A percentile compares a stretch with the other conserved stretches of the same genome.
Evolutionary conservation across 1,140 invertebrate species (phyloP).

Genomic region (Drosophila gunungcola): DNA sequence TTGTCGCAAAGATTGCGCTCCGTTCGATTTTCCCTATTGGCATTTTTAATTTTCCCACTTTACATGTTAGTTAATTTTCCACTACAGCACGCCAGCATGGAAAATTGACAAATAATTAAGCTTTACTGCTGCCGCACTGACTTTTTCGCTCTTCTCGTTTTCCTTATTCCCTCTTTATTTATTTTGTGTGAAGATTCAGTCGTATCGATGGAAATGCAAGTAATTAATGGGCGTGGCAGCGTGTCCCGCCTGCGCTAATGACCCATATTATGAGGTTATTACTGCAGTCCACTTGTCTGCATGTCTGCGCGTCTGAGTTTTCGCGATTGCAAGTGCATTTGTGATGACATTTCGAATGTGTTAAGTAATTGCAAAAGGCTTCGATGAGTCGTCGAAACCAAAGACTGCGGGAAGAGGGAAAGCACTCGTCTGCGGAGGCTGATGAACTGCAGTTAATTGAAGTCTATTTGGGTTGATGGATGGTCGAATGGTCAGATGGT

Average conservation of each 20-base stretch:
- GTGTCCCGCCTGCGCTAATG: conserved; percentile 55
- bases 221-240: conserved; percentile 59
- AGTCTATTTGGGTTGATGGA: conserved; percentile 50
- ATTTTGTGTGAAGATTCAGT: conserved; percentile 46
- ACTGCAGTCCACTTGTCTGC: conserved; percentile 4
- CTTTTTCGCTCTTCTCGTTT: conserved; percentile 11
- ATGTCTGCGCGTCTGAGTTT: background rate
- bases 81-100: conserved; percentile 24
- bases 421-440: background rate
- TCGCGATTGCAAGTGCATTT: conserved; percentile 36
- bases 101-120: conserved; percentile 68
- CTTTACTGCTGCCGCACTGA: conserved; percentile 15
- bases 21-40: conserved; percentile 4
- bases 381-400: conserved; percentile 37
- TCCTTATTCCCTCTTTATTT: conserved; percentile 10
- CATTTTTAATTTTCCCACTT: conserved; percentile 32
- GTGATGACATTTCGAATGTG: conserved; percentile 37
- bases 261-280: conserved; percentile 61
- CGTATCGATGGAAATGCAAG: conserved; percentile 50
- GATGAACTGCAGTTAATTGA: conserved; percentile 43
- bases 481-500: background rate
- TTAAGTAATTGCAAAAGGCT: conserved; percentile 56
- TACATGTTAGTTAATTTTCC: conserved; percentile 32
- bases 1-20: conserved; percentile 24
- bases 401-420: conserved; percentile 8